A percentile compares a stretch with the other conserved stretches of the same genome.
Evolutionary conservation across 2,797 vertebrate species (phyloP).

Genomic region (Phataginus tricuspis): DNA sequence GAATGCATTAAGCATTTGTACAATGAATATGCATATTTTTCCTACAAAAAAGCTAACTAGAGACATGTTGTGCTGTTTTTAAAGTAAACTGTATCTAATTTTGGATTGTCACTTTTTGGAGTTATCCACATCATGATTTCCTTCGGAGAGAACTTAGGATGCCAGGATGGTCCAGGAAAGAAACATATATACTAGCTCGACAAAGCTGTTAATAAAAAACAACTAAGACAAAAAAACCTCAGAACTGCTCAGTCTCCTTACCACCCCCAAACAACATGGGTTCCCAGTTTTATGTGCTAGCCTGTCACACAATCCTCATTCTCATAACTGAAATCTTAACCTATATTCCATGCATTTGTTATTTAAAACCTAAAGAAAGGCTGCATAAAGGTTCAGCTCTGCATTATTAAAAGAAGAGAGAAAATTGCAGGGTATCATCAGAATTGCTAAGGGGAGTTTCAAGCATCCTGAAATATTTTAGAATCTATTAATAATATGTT

Average conservation of each 20-base stretch:
- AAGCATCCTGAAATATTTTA: slow-evolving; percentile 38
- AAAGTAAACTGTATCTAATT: neutral
- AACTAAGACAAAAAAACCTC: neutral
- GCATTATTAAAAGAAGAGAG: slow-evolving; percentile 39
- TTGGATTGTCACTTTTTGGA: neutral
- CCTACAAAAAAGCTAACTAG: neutral
- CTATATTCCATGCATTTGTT: slow-evolving; percentile 9
- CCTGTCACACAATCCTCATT: neutral
- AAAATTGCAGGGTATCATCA: neutral
- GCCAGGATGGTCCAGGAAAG: neutral
- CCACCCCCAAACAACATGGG: neutral
- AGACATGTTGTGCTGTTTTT: neutral
- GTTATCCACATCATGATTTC: neutral
- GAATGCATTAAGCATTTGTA: neutral
- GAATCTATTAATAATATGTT: neutral
- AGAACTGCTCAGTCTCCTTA: neutral
- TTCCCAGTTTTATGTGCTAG: neutral
- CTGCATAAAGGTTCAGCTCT: neutral
- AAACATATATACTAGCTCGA: neutral
- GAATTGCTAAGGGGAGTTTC: slow-evolving; percentile 22
- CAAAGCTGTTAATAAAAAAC: neutral
- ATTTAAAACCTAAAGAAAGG: slow-evolving; percentile 41
- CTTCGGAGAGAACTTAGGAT: neutral
- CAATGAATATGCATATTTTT: neutral
- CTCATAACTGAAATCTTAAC: neutral